A percentile compares a stretch with the other conserved stretches of the same genome.
Evolutionary conservation across 2,797 vertebrate species (phyloP).

Genomic region (Columba guinea): DNA sequence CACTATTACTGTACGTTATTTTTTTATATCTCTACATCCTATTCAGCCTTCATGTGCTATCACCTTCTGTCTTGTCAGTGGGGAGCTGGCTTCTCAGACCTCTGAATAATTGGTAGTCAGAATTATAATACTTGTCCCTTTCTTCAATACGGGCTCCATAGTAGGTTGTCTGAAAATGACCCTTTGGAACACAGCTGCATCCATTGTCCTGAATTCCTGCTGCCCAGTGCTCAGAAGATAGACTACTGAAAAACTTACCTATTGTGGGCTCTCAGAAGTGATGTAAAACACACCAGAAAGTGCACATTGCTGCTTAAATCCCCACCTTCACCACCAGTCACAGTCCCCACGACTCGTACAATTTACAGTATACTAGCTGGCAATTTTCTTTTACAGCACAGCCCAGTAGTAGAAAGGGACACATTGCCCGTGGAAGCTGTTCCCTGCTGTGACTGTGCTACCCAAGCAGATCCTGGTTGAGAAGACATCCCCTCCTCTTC

Average conservation of each 20-base stretch:
- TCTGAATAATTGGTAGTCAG: fast-evolving
- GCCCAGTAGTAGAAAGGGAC: not conserved
- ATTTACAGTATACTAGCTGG: not conserved
- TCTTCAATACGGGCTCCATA: not conserved
- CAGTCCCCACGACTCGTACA: not conserved
- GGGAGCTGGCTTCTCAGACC: not conserved
- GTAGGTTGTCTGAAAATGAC: not conserved
- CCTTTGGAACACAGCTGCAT: not conserved
- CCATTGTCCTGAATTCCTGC: not conserved
- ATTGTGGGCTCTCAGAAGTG: not conserved
- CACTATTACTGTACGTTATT: not conserved
- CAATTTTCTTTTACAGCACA: not conserved
- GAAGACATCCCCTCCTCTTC: not conserved
- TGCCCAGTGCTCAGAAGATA: not conserved
- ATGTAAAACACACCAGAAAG: not conserved
- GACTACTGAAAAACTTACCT: not conserved
- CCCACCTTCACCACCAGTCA: not conserved
- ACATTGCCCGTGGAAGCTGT: not conserved
- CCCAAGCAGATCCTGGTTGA: not conserved
- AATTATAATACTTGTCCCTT: not conserved
- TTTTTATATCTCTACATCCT: not conserved
- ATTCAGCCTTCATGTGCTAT: not conserved
- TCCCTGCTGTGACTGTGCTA: not conserved
- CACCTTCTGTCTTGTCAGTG: not conserved
- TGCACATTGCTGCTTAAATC: not conserved